Evolutionary conservation across 2,113 vertebrate genomes (phyloP).

Genomic region (Burhinus oedicnemus): DNA sequence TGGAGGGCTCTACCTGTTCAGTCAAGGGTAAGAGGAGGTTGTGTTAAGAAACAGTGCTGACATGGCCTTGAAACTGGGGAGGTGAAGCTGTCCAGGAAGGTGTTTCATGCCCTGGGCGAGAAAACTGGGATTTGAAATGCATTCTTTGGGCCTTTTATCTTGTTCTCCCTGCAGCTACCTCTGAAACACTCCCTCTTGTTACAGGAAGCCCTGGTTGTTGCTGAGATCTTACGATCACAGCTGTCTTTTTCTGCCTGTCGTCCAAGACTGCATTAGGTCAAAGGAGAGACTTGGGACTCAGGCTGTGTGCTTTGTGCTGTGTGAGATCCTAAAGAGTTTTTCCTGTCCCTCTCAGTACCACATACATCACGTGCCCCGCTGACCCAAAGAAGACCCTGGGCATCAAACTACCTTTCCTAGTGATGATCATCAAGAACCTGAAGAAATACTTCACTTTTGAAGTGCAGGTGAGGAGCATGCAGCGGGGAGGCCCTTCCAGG

Average conservation of each 20-base stretch:
- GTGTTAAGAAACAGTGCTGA: not conserved
- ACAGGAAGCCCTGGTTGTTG: not conserved
- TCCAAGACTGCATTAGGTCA: not conserved
- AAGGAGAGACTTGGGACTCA: not conserved
- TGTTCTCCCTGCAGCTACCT: not conserved
- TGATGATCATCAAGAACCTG: conserved; percentile 98
- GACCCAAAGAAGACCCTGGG: conserved; percentile 96
- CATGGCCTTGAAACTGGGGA: not conserved
- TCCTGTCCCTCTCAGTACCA: conserved; percentile 82
- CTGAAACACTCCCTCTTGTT: not conserved
- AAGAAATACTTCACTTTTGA: conserved; percentile 99
- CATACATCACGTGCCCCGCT: conserved; percentile 96
- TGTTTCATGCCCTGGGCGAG: not conserved
- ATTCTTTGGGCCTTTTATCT: not conserved
- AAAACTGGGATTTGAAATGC: not conserved
- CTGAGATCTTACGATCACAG: not conserved
- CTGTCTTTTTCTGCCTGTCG: not conserved
- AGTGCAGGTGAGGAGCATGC: conserved; percentile 85
- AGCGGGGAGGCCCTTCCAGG: not conserved
- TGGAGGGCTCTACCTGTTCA: not conserved
- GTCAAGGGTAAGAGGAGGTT: not conserved
- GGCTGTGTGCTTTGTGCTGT: not conserved
- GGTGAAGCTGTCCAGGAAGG: not conserved
- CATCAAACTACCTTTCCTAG: conserved; percentile 94
- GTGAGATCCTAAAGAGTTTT: not conserved